Percentiles rank a stretch among this genome's conserved stretches.
Conservation (phyloP, 2,888 invertebrate genomes). For the Druceiella hillmani region DNA sequence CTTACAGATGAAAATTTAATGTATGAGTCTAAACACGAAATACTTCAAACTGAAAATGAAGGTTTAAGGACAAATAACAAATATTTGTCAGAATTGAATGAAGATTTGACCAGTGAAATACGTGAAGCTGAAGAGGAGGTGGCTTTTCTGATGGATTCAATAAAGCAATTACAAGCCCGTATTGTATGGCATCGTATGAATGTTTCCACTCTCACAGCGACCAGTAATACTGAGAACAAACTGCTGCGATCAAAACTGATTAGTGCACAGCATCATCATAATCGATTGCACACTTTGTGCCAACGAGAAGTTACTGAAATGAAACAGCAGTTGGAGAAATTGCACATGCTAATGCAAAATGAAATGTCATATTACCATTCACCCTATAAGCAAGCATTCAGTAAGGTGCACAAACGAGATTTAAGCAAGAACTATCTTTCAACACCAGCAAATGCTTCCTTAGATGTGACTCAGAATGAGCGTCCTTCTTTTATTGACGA, state of each 20-base stretch:
- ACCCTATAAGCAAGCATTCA: too few relatives aligned
- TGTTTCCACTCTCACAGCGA: slow-evolving; percentile 41
- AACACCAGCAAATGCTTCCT: too few relatives aligned
- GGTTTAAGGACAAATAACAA: not conserved
- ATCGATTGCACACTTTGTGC: slow-evolving; percentile 37
- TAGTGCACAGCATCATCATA: slow-evolving; percentile 39
- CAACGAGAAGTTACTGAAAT: slow-evolving; percentile 41
- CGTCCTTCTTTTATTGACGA: too few relatives aligned
- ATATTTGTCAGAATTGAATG: not conserved
- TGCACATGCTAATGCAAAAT: slow-evolving; percentile 33
- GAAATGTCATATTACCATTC: too few relatives aligned
- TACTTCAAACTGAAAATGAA: not conserved
- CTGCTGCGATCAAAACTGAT: slow-evolving; percentile 39
- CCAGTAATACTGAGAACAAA: slow-evolving; percentile 43
- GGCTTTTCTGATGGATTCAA: slow-evolving; percentile 33
- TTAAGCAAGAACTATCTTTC: too few relatives aligned
- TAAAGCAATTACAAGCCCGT: slow-evolving; percentile 39
- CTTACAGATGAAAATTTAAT: not conserved
- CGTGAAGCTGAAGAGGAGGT: slow-evolving; percentile 28
- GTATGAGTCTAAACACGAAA: not conserved
- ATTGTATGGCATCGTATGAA: slow-evolving; percentile 39
- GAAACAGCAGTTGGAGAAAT: slow-evolving; percentile 35
- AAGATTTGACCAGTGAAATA: not conserved
- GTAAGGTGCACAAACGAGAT: too few relatives aligned
- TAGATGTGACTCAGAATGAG: too few relatives aligned